phyloP scores from a whole-genome alignment of 2,797 vertebrate species.

The Ataeniobius toweri region DNA sequence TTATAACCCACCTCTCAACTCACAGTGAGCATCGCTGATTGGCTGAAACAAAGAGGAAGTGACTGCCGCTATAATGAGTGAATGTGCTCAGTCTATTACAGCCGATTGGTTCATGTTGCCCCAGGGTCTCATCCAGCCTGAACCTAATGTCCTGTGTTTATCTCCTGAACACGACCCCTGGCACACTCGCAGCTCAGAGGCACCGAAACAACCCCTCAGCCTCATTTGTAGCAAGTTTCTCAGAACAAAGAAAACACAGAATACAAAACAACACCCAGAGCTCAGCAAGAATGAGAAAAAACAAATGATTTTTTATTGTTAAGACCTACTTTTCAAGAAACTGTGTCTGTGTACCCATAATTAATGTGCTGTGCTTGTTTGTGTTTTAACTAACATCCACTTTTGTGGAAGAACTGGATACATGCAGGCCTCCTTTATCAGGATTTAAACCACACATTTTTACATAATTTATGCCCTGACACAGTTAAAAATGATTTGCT shows the following conservation, averaged over 20 bases:
- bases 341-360: slow-evolving; percentile 40
- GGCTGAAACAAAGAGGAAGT: slow-evolving; percentile 33
- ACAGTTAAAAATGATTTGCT: slow-evolving; percentile 6
- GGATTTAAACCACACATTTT: slow-evolving; percentile 11
- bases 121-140: slow-evolving; percentile 58
- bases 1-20: neutral
- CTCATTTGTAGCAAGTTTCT: slow-evolving; percentile 37
- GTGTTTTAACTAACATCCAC: slow-evolving; percentile 27
- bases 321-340: slow-evolving; percentile 53
- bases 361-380: slow-evolving; percentile 51
- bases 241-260: slow-evolving; percentile 30
- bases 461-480: slow-evolving; percentile 34
- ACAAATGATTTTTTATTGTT: slow-evolving; percentile 22
- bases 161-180: slow-evolving; percentile 48
- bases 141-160: slow-evolving; percentile 62
- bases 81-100: slow-evolving; percentile 48
- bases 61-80: slow-evolving; percentile 39
- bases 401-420: slow-evolving; percentile 10
- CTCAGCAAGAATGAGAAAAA: slow-evolving; percentile 24
- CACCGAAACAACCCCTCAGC: slow-evolving; percentile 16
- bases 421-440: slow-evolving; percentile 15
- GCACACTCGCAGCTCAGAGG: slow-evolving; percentile 10
- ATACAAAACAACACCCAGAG: slow-evolving; percentile 12
- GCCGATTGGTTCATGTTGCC: slow-evolving; percentile 56
- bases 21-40: neutral